Evolutionary conservation across 2,888 invertebrate species (phyloP), one percentile per base, ranked within the genome.

Genomic region (Tanytarsus gracilentus): DNA sequence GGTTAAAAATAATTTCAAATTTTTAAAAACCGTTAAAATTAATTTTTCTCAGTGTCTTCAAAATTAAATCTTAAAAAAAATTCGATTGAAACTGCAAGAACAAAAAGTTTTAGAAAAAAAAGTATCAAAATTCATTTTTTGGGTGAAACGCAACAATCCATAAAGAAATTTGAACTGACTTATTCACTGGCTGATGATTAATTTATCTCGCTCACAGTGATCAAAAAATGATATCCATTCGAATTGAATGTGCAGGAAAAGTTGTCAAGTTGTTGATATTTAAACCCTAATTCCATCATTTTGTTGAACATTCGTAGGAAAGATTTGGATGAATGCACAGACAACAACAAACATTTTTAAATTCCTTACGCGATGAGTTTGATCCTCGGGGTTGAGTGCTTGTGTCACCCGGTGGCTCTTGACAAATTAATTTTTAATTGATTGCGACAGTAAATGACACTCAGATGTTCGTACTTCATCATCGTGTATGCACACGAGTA

Each of bases 381-480:
- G 26, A 58, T 27, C 53, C 36, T 44, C 44, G 14, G 16, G 44
- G 44, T 44, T 33, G 11, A 6, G 21, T 5, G 44, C 18, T 18
- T 3, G 18, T 18, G 21, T 48, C 18, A 25, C 23, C 9, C 11
- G 27, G 18, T 21, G n/a, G n/a, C 18, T 9, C n/a, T 5, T 55
- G 25, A 64, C 62, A 64, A 64, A 64, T 64, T 63, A 64, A 63
- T 63, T 63, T 63, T 63, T 63, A 64, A 64, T 64, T 63, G 51
- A 58, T 60, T 59, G 55, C 62, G 64, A 64, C 64, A 64, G 61
- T 63, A 64, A 64, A 62, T 62, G 63, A 63, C 62, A 61, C 63
- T 50, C 25, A 33, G 26, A 48, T 58, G 44, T 48, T 29, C 29
- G 16, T 48, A 29, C n/a, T 51, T 4, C 29, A 25, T 25, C 50